Conservation (phyloP, 2,113 vertebrate genomes). For the Atrichornis clamosus region DNA sequence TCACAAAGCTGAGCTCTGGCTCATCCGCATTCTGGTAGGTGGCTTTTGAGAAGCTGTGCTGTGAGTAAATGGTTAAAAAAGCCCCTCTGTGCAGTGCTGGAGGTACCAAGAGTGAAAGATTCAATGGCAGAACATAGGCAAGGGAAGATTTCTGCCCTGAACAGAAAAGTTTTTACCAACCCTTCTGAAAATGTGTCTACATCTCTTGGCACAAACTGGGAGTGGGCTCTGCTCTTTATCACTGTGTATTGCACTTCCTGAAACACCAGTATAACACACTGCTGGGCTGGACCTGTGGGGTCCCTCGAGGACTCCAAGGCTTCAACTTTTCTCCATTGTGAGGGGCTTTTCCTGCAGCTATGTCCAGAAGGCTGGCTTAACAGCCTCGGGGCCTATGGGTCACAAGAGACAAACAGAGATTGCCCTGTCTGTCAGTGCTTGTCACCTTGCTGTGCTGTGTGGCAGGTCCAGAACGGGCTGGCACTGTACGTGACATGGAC, state of each 20-base stretch:
- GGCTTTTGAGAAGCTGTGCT: not conserved
- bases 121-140: not conserved
- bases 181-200: not conserved
- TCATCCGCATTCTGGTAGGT: conserved; percentile 77
- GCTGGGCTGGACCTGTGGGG: not conserved
- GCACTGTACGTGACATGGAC: conserved; percentile 80
- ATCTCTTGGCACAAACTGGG: not conserved
- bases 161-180: not conserved
- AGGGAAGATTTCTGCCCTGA: not conserved
- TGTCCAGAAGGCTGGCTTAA: not conserved
- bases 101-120: not conserved
- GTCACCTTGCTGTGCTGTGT: not conserved
- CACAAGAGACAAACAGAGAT: too few species aligned
- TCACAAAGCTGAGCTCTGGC: conserved; percentile 75
- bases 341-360: not conserved
- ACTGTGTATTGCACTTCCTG: not conserved
- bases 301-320: too few species aligned
- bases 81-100: not conserved
- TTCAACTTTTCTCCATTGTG: not conserved
- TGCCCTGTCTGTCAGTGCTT: not conserved
- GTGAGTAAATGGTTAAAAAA: not conserved
- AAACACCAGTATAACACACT: not conserved
- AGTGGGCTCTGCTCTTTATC: not conserved
- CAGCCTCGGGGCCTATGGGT: rapidly evolving
- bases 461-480: conserved; percentile 84